Conservation (phyloP, 1,140 invertebrate genomes). For the Caenorhabditis brenneri region DNA sequence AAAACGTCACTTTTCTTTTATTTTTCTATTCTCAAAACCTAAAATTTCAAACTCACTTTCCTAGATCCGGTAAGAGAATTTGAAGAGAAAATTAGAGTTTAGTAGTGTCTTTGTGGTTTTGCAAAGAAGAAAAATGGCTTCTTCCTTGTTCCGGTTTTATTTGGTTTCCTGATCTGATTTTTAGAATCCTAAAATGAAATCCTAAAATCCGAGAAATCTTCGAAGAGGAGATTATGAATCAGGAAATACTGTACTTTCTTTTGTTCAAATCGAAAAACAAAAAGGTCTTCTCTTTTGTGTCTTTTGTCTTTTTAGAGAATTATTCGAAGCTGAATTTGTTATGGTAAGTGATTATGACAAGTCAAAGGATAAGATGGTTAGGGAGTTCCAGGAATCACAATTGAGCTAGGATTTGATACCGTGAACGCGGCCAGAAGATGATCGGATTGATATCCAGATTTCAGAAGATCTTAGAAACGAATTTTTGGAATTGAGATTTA, state of each 20-base stretch:
- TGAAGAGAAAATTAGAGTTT: neutral
- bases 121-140: neutral
- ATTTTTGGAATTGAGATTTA: no score
- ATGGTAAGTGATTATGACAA: neutral
- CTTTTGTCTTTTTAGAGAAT: neutral
- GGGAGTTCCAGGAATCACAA: neutral
- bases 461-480: no score
- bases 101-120: neutral
- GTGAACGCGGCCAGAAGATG: no score
- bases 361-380: neutral
- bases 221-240: neutral
- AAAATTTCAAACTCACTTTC: constrained; percentile 13
- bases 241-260: neutral
- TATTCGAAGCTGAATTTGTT: neutral
- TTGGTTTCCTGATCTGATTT: neutral
- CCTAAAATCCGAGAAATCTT: no score
- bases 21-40: neutral
- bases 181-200: neutral
- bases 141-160: neutral
- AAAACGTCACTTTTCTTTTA: neutral
- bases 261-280: neutral
- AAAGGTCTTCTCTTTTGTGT: neutral
- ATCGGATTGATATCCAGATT: no score
- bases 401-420: no score
- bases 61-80: neutral